Evolutionary conservation across 2,797 vertebrate species (phyloP).

Genomic region (Champsocephalus gunnari): DNA sequence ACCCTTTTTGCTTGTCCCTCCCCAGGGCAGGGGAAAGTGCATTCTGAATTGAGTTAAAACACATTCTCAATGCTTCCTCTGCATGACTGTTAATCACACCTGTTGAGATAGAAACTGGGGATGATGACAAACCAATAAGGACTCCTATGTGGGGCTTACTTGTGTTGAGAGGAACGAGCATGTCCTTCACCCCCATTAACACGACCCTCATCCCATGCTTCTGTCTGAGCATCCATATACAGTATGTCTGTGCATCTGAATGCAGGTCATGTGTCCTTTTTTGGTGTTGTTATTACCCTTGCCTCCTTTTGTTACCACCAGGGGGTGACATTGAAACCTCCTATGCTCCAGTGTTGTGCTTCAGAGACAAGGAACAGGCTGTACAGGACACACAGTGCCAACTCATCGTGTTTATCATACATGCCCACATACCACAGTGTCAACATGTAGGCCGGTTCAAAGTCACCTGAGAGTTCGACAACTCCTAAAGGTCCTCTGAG

Average conservation of each 20-base stretch:
- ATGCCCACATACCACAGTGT: constrained; percentile 18
- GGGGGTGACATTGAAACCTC: constrained; percentile 41
- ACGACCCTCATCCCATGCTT: background rate
- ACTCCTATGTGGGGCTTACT: background rate
- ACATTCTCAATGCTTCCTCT: background rate
- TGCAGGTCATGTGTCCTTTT: constrained; percentile 9
- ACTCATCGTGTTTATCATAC: constrained; percentile 20
- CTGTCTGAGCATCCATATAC: background rate
- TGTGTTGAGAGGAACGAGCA: background rate
- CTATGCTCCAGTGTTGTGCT: background rate
- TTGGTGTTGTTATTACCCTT: background rate
- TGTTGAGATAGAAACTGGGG: background rate
- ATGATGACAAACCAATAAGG: too few relatives aligned
- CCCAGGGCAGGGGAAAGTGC: too few relatives aligned
- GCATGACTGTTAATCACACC: background rate
- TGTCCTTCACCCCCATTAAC: background rate
- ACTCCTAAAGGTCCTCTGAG: too few relatives aligned
- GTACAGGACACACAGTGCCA: constrained; percentile 74
- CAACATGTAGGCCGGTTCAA: constrained; percentile 1
- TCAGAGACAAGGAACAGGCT: constrained; percentile 61
- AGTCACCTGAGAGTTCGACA: constrained; percentile 10
- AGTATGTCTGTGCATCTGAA: background rate
- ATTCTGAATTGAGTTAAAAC: too few relatives aligned
- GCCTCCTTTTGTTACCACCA: constrained; percentile 32
- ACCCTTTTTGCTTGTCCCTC: background rate